These are phyloP conservation scores for Zaprionus vittiger DNA, from an alignment of 1,140 invertebrate species.

Conservation along the genomic window DNA sequence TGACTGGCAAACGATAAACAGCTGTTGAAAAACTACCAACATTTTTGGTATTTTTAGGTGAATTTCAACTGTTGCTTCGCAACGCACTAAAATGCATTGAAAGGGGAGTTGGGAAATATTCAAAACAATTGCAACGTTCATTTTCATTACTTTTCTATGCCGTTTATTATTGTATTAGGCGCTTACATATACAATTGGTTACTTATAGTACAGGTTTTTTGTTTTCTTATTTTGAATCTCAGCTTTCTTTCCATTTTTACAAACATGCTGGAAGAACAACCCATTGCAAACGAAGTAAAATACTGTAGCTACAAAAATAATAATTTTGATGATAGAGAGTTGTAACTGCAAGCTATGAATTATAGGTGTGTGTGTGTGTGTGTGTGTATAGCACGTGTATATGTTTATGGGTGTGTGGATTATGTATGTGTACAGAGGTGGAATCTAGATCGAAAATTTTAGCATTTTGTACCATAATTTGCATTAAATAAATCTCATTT, in stretches of 20 bases:
- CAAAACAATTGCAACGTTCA: neutral
- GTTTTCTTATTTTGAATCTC: constrained; percentile 73
- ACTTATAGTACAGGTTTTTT: constrained; percentile 72
- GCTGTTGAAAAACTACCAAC: constrained; percentile 18
- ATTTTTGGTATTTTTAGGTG: constrained; percentile 28
- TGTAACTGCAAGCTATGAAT: constrained; percentile 25
- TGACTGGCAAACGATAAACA: constrained; percentile 1
- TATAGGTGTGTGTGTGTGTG: constrained; percentile 15
- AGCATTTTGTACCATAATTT: constrained; percentile 72
- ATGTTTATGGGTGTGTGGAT: neutral
- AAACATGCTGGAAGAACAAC: constrained; percentile 77
- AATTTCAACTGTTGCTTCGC: constrained; percentile 7
- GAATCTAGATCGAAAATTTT: constrained; percentile 63
- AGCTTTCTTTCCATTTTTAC: constrained; percentile 53
- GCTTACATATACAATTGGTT: constrained; percentile 72
- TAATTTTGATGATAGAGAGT: constrained; percentile 19
- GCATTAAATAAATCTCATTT: constrained; percentile 77
- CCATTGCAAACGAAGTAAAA: constrained; percentile 69
- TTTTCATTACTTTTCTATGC: constrained; percentile 46
- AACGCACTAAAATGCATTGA: neutral
- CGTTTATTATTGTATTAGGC: constrained; percentile 70
- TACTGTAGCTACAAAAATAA: constrained; percentile 59
- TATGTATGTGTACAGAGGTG: constrained; percentile 21
- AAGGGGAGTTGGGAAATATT: neutral
- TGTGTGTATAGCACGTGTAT: constrained; percentile 10